Conservation (phyloP, 2,113 vertebrate species). For the Edolisoma coerulescens region DNA sequence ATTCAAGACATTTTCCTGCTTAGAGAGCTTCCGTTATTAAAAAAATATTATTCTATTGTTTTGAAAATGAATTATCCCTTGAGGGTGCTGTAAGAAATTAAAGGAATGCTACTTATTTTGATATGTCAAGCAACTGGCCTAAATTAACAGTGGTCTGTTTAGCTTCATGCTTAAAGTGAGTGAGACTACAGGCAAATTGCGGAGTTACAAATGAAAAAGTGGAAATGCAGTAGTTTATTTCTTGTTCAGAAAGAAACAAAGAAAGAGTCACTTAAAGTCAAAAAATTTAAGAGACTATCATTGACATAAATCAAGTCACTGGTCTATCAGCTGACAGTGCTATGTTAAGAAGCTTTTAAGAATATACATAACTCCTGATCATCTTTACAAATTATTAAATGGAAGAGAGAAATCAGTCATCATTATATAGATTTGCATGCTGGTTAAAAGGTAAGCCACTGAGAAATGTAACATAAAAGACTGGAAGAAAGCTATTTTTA, state of each 20-base stretch:
- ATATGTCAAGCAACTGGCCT: constrained; percentile 41
- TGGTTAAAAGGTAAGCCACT: constrained; percentile 20
- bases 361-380: neutral
- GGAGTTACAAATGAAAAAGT: neutral
- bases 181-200: neutral
- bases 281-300: neutral
- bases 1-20: constrained; percentile 41
- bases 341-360: constrained; percentile 24
- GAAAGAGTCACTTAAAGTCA: neutral
- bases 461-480: constrained; percentile 8
- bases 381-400: neutral
- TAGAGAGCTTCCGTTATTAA: constrained; percentile 47
- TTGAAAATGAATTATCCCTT: constrained; percentile 56
- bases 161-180: neutral
- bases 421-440: neutral
- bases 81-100: constrained; percentile 42
- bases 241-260: constrained; percentile 13
- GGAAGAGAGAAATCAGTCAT: constrained; percentile 2
- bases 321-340: neutral
- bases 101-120: constrained; percentile 48
- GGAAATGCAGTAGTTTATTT: constrained; percentile 6
- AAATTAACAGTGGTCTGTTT: constrained; percentile 47
- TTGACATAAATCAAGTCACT: neutral
- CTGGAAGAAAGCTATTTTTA: constrained; percentile 27
- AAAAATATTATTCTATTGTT: constrained; percentile 62